phyloP scores from a whole-genome alignment of 2,888 invertebrate genomes.

The Nematopogon swammerdamellus region DNA sequence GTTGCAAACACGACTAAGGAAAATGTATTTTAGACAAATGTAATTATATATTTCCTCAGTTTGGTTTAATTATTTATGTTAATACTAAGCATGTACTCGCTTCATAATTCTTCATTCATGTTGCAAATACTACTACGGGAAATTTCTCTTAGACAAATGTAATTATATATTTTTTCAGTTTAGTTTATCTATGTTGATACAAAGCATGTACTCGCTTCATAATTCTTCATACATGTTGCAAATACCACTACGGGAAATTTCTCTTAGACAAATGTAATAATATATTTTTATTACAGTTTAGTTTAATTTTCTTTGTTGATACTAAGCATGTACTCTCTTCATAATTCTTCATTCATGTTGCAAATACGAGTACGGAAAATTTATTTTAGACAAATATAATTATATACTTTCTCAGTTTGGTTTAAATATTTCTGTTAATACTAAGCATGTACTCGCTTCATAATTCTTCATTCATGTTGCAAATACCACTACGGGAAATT shows the following conservation, averaged over 20 bases:
- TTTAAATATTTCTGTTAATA: slow-evolving; percentile 46
- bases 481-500: slow-evolving; percentile 53
- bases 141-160: slow-evolving; percentile 33
- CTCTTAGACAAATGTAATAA: slow-evolving; percentile 26
- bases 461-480: slow-evolving; percentile 38
- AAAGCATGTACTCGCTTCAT: too few species aligned
- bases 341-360: slow-evolving; percentile 1
- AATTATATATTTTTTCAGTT: slow-evolving; percentile 56
- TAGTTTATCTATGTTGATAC: too few species aligned
- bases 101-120: slow-evolving; percentile 1
- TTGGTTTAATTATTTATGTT: background rate
- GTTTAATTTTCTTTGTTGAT: background rate
- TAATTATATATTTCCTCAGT: background rate
- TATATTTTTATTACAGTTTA: background rate
- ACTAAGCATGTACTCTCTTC: too few species aligned
- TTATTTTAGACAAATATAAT: slow-evolving; percentile 37
- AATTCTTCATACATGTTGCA: too few species aligned
- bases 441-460: slow-evolving; percentile 41
- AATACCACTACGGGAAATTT: slow-evolving; percentile 52
- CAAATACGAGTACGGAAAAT: slow-evolving; percentile 29
- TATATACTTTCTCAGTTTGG: slow-evolving; percentile 59
- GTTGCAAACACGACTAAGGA: slow-evolving; percentile 49
- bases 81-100: too few species aligned
- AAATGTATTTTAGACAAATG: slow-evolving; percentile 40
- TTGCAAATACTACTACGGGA: slow-evolving; percentile 27